Evolutionary conservation across 2,113 vertebrate genomes (phyloP), one percentile per base, ranked within the genome.

Genomic region (Corythaixoides concolor): DNA sequence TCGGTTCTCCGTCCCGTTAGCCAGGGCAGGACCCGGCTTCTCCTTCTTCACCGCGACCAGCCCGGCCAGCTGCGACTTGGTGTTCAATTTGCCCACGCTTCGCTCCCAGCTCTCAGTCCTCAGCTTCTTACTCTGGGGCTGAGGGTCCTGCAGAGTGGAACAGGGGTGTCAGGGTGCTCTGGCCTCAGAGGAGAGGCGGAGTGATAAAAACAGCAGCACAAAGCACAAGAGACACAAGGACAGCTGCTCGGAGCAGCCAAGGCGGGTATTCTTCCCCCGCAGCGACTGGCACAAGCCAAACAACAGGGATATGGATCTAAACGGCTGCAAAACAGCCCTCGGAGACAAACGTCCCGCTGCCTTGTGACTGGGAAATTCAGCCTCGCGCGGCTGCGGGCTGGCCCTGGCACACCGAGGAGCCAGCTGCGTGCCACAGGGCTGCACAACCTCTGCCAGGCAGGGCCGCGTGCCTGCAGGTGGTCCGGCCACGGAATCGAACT

Each of bases 91-190:
- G 30, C 99, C 98, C 6, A 99, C 98, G 4, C 99, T 99, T 30
- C 93, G 96, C 90, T 98, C 99, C 98, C 98, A 99, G 88, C 96
- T 98, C 95, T 99, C 98, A 1, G 58, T 82, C 82, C 98, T 99
- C n/a, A 76, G 95, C 89, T 91, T 99, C 97, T 99, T 98, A 43
- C 90, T 92, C 56, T 77, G 96, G 88, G 91, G 92, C 84, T 92
- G 84, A 6, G 85, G 30, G 3, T 92, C 94, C 98, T 98, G 87
- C 0, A 20, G 88, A 39, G 69, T 6, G 56, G 19, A 96, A 37
- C 4, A 2, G 4, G 13, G 73, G 21, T 11, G 9, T 88, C 28
- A 87, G 69, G 58, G 17, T 33, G 70, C 70, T 66, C 8, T 13
- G 24, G 68, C 30, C 39, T 26, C 0, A 9, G 24, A 15, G 15